These are phyloP conservation scores for Pandemis heparana DNA, from an alignment of 2,888 invertebrate genomes.

Conservation along the genomic window DNA sequence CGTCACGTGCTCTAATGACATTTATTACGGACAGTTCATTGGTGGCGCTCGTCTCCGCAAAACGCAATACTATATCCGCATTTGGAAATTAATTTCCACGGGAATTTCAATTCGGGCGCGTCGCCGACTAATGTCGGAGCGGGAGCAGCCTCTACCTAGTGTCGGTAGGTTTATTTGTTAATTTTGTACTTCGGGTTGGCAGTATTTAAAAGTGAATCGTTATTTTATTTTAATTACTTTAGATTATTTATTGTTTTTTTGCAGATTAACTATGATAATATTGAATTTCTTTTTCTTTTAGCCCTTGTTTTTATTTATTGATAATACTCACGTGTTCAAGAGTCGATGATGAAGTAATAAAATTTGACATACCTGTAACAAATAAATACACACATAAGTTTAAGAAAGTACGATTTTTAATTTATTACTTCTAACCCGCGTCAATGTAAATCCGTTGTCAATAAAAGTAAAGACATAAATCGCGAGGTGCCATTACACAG, in stretches of 20 bases:
- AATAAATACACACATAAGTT: background rate
- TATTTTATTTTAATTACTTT: background rate
- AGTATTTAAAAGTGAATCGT: background rate
- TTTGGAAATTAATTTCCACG: slow-evolving; percentile 75
- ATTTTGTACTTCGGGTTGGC: background rate
- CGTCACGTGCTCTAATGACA: slow-evolving; percentile 78
- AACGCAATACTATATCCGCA: slow-evolving; percentile 61
- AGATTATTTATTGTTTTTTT: background rate
- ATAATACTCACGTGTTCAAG: background rate
- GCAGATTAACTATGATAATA: background rate
- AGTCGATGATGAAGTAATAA: background rate
- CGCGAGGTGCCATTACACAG: slow-evolving; percentile 63
- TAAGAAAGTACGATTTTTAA: background rate
- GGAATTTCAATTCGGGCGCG: slow-evolving; percentile 58
- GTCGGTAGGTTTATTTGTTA: background rate
- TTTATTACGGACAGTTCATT: slow-evolving; percentile 79
- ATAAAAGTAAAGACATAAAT: slow-evolving; percentile 73
- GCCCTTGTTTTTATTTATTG: background rate
- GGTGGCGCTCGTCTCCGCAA: slow-evolving; percentile 68
- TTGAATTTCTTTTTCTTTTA: background rate
- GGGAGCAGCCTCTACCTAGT: background rate
- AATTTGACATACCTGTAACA: slow-evolving; percentile 37
- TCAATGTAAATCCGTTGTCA: slow-evolving; percentile 60
- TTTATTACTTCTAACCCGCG: background rate
- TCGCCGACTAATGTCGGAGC: slow-evolving; percentile 43